Base-by-base conservation (phyloP, 2,113 vertebrate species). In the Nycticebus coucang region DNA sequence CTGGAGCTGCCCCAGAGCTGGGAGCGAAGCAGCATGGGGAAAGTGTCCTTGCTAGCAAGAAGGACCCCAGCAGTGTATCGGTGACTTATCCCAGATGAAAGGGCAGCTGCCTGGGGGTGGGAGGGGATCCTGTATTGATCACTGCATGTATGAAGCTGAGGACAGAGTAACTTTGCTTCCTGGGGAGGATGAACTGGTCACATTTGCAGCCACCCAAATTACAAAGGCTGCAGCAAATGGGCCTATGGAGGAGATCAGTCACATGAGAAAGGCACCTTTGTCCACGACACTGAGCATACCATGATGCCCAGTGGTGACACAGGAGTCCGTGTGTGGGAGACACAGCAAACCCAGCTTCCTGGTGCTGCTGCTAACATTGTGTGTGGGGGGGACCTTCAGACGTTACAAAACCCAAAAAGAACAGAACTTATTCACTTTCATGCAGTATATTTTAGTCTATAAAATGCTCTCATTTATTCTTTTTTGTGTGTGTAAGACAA, bases 81-180 rank as follows among this genome's bases (percentile, higher is more conserved):
- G 59, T 9, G 9, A 45, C 45, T 30, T 41, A 9, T 12, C 41
- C 28, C 10, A 13, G 62, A 22, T 1, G 12, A 11, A 35, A 2
- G n/a, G 45, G 14, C 26, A 37, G 88, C 37, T 13, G 50, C 3
- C 12, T 18, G 55, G 55, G 22, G 33, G 45, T 3, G 21, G 15
- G 6, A n/a, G 37, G 4, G 17, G 12, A n/a, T 17, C 0, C 33
- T 2, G 5, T 35, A 14, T 1, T 0, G 13, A 33, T 7, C n/a
- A 71, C n/a, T 17, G 9, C 7, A 35, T 68, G 72, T 71, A 81
- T 2, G 45, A 69, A 69, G 35, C 22, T 19, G 28, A 72, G 22
- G 33, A 64, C 45, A 64, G 26, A 77, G 21, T 30, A 96, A 93
- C 45, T 78, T 35, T 62, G 55, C 24, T 33, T 79, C 41, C 64